Percentiles rank a stretch among this genome's conserved stretches.
Conservation (phyloP, 1,140 invertebrate genomes). For the Scylla paramamosain region DNA sequence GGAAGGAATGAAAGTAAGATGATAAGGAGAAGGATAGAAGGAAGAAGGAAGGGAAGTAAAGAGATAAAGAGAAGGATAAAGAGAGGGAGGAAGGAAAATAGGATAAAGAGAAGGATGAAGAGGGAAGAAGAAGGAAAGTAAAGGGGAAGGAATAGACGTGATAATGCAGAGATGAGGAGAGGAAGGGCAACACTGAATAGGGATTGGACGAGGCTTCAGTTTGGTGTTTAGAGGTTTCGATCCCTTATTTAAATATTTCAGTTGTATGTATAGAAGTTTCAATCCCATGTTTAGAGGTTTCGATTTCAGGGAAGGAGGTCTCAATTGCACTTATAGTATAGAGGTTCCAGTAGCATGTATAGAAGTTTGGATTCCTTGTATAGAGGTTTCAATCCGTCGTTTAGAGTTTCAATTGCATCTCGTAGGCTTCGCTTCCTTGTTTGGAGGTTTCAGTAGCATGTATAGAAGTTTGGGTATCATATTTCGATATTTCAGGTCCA, state of each 20-base stretch:
- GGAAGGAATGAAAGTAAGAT: neutral
- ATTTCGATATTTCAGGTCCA: too few relatives aligned
- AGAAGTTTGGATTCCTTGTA: neutral
- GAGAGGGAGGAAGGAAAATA: neutral
- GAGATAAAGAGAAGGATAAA: constrained; percentile 14
- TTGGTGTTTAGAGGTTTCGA: neutral
- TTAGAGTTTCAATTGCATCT: neutral
- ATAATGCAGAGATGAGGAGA: neutral
- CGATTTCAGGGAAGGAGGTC: neutral
- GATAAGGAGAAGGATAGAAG: too few relatives aligned
- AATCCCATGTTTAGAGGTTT: neutral
- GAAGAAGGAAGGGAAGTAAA: neutral
- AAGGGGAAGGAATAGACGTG: neutral
- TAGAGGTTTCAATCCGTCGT: neutral
- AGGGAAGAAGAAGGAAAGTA: constrained; percentile 42
- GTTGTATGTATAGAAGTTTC: neutral
- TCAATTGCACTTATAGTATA: neutral
- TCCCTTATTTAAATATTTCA: neutral
- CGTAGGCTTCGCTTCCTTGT: neutral
- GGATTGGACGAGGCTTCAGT: neutral
- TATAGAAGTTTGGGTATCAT: neutral
- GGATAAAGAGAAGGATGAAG: constrained; percentile 37
- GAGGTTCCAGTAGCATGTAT: neutral
- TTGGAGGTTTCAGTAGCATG: neutral
- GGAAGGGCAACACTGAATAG: neutral